Conservation (phyloP, 2,113 vertebrate species). For the Hirundichthys speculiger region DNA sequence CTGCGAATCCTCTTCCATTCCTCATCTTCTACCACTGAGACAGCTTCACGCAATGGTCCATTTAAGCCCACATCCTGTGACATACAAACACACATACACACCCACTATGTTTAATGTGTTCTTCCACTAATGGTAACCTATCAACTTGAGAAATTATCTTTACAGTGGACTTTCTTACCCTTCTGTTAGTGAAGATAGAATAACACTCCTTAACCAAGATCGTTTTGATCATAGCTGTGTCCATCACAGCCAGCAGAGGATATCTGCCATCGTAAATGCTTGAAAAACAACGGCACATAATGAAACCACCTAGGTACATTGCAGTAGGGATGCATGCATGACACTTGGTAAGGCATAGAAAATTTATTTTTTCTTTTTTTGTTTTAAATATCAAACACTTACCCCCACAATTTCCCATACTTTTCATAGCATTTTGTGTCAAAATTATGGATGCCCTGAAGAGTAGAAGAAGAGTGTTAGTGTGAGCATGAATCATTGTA, state of each 20-base stretch:
- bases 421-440: conserved; percentile 77
- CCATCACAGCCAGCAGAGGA: conserved; percentile 70
- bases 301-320: background rate
- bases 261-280: conserved; percentile 64
- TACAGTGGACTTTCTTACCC: conserved; percentile 42
- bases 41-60: conserved; percentile 51
- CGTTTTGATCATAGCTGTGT: conserved; percentile 76
- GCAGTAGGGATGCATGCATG: background rate
- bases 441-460: conserved; percentile 60
- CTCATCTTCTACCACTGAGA: conserved; percentile 75
- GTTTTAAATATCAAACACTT: conserved; percentile 48
- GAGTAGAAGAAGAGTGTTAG: conserved; percentile 11
- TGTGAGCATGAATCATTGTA: background rate
- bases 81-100: background rate
- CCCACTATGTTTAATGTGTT: background rate
- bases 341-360: background rate
- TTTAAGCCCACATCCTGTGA: conserved; percentile 61
- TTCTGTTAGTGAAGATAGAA: conserved; percentile 70
- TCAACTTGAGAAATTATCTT: background rate
- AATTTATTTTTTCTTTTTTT: background rate
- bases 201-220: conserved; percentile 82
- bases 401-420: conserved; percentile 81
- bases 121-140: background rate
- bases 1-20: conserved; percentile 84
- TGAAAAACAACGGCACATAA: background rate